Evolutionary conservation across 2,888 invertebrate species (phyloP), one percentile per base, ranked within the genome.

Genomic region (Scaptomyza tumidula): DNA sequence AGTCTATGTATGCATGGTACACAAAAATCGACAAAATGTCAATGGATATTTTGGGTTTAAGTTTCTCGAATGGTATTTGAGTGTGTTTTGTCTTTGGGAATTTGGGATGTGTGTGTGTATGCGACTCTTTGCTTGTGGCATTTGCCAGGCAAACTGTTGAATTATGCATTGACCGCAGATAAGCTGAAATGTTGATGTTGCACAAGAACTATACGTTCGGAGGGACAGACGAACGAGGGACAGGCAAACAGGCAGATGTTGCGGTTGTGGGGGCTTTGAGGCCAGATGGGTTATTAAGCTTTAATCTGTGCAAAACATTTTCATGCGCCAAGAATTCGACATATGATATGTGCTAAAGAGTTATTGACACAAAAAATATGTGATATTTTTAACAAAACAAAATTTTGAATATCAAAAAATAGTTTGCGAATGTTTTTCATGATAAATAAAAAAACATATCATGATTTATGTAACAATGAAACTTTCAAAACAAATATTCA

Each of bases 91-190:
- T 66, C 66, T 35, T 39, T 46, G 27, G 11, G 31, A 39, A 44
- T 45, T 29, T 13, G 41, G 44, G 44, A 48, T 64, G 33, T 60
- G 10, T 48, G 54, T 68, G 41, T 60, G 10, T 48, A 56, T 68
- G 41, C 35, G 11, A 3, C 45, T 70, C 5, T 53, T 53, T 66
- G 48, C 64, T 55, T 54, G 33, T 48, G 65, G 45, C 16, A 56
- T 66, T 45, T 43, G 39, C 65, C 52, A 56, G 67, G 57, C 65
- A 75, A 78, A 66, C 84, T 80, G 75, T 80, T 80, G 80, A 80
- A 80, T 80, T 75, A 80, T 80, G 78, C 84, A 80, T 80, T 48
- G 58, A 44, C 55, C 63, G 43, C 49, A 74, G 80, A 83, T 80
- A 84, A 80, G 84, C 77, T 58, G 45, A 73, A 79, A 80, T 73